Conservation (phyloP, 2,797 vertebrate genomes). For the Petrocephalus sullivani region DNA sequence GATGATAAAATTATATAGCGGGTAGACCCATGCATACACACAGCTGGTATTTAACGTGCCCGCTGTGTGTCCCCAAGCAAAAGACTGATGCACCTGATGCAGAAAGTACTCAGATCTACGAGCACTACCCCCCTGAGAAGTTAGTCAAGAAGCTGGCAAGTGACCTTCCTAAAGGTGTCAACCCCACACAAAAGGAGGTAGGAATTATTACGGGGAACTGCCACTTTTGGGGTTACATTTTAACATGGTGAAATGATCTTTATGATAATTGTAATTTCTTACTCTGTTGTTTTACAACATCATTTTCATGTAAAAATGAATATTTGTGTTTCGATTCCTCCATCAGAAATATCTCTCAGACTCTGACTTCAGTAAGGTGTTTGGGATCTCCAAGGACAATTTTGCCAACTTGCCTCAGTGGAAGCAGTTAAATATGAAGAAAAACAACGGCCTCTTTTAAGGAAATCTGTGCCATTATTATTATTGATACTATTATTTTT, state of each 20-base stretch:
- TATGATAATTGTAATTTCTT: background rate
- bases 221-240: background rate
- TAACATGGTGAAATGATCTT: background rate
- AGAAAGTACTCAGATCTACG: constrained; percentile 31
- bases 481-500: background rate
- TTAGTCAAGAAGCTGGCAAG: constrained; percentile 59
- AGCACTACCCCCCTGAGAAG: constrained; percentile 55
- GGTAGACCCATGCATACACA: background rate
- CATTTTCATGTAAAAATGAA: background rate
- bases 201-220: constrained; percentile 1
- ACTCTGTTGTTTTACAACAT: background rate
- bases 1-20: background rate
- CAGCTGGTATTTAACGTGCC: background rate
- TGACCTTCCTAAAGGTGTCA: constrained; percentile 72
- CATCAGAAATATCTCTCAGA: constrained; percentile 70
- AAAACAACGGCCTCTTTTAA: constrained; percentile 75
- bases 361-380: constrained; percentile 47
- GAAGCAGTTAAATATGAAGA: constrained; percentile 78
- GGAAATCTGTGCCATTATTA: background rate
- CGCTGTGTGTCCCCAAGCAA: constrained; percentile 47
- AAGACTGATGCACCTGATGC: constrained; percentile 31
- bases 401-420: constrained; percentile 68
- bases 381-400: constrained; percentile 68
- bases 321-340: background rate
- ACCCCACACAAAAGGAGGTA: constrained; percentile 75